Evolutionary conservation across 2,797 vertebrate genomes (phyloP), one percentile per base, ranked within the genome.

Genomic region (Glyptemys insculpta): DNA sequence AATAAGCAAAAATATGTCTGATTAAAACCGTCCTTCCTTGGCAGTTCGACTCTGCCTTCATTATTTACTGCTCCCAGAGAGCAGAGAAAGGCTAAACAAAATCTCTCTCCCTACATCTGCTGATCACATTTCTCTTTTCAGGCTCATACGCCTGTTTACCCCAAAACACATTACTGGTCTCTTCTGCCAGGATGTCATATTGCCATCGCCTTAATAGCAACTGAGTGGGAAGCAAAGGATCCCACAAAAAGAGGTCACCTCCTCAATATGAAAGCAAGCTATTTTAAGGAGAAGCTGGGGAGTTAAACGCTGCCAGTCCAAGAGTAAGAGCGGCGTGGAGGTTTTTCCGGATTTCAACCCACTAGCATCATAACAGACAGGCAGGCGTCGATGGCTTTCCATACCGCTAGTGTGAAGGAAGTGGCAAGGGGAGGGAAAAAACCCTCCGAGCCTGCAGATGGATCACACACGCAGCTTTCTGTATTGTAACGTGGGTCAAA

Each of bases 401-500:
- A 94, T 95, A 93, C 95, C 96, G 92, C 97, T 92, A 90, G 95
- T 91, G 97, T 81, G 96, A 98, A 98, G 97, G 98, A 98, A 98
- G 97, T 97, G 98, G 97, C 85, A 83, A 94, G 89, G 89, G 78
- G 68, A 65, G 31, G 83, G 79, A 95, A 50, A 88, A 79, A 94
- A 79, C 80, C 52, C 81, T 78, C 53, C 7, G 25, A 83, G 94
- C 93, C 96, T 72, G 92, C 98, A 98, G 98, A 98, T 98, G 98
- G 98, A 98, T 98, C 98, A 97, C 98, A 98, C 98, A 97, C 98
- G 97, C 98, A 97, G 97, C 97, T 97, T 98, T 98, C 97, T 97
- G 87, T 91, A 90, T 56, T 97, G 95, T 85, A 98, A 94, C 95
- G 88, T 85, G 98, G 97, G 98, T 98, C 98, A 93, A 88, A 97